Evolutionary conservation across 2,888 invertebrate species (phyloP), one percentile per base, ranked within the genome.

Genomic region (Steromphala cineraria): DNA sequence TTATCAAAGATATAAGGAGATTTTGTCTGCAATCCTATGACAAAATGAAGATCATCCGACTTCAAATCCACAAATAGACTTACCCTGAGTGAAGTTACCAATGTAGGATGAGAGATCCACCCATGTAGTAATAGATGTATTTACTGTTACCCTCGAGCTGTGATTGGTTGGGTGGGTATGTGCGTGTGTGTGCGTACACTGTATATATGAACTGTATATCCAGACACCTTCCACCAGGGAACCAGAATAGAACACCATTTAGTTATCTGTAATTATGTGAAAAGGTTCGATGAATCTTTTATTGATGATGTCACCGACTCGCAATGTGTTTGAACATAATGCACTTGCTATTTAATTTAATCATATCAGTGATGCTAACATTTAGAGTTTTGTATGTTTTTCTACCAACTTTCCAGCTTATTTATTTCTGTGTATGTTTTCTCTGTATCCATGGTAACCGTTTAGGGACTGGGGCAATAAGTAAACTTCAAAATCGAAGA

Each of bases 331-430:
- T 75, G 40, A 52, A 21, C 21, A 75, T 28, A 52, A 75, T 75
- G 75, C 40, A 40, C 75, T 40, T 46, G 24, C 52, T 75, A 75
- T 52, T 75, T 75, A 46, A 40, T 75, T 46, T 52, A 52, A 75
- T 52, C 52, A 53, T 46, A 53, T 52, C 75, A 21, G 19, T 75
- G 46, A 28, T 36, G 74, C 36, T 36, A 21, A 75, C 19, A 40
- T 53, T 21, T 75, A 24, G 28, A 75, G 46, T 75, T 75, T 52
- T 36, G 40, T 75, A 52, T 46, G 46, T 75, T 75, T 52, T 52
- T 46, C 24, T 75, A 53, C 53, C 53, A 53, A 21, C 75, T 52
- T 75, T 46, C 8, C 75, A 53, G 24, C 53, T 52, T 75, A 75
- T 75, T 52, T 75, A 40, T 75, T 21, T 74, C 17, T 17, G 46